phyloP scores from a whole-genome alignment of 2,888 invertebrate species.

The Lasius fuliginosus region DNA sequence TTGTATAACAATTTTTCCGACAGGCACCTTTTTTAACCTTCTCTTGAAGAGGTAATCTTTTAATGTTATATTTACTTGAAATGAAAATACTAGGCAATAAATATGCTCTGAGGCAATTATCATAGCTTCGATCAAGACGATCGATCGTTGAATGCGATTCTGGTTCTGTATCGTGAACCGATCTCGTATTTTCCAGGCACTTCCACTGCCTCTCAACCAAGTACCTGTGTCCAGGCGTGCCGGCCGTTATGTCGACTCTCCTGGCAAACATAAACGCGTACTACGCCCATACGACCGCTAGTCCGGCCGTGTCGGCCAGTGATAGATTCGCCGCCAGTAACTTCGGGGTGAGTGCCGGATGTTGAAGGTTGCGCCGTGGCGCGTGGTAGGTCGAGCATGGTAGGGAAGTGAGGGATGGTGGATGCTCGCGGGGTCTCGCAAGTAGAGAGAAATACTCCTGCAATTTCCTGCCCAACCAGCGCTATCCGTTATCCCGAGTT shows the following conservation, averaged over 20 bases:
- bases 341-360: slow-evolving; percentile 94
- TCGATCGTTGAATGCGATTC: slow-evolving; percentile 2
- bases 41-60: neutral
- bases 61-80: neutral
- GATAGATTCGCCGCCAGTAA: slow-evolving; percentile 99
- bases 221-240: slow-evolving; percentile 99
- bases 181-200: slow-evolving; percentile 90
- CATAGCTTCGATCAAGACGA: neutral
- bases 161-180: neutral
- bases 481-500: slow-evolving; percentile 76
- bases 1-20: slow-evolving; percentile 2
- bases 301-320: slow-evolving; percentile 99
- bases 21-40: neutral
- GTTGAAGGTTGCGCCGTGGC: slow-evolving; percentile 40
- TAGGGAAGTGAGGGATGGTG: slow-evolving; percentile 31
- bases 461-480: slow-evolving; percentile 76
- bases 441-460: slow-evolving; percentile 74
- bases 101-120: neutral
- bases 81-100: neutral
- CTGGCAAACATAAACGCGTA: slow-evolving; percentile 99
- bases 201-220: slow-evolving; percentile 99
- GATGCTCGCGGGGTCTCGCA: slow-evolving; percentile 9
- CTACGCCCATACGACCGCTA: slow-evolving; percentile 99
- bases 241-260: slow-evolving; percentile 99
- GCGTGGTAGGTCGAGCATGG: slow-evolving; percentile 17